A percentile compares a stretch with the other conserved stretches of the same genome.
Conservation (phyloP, 1,140 invertebrate species). For the Lutraria rhynchaena region DNA sequence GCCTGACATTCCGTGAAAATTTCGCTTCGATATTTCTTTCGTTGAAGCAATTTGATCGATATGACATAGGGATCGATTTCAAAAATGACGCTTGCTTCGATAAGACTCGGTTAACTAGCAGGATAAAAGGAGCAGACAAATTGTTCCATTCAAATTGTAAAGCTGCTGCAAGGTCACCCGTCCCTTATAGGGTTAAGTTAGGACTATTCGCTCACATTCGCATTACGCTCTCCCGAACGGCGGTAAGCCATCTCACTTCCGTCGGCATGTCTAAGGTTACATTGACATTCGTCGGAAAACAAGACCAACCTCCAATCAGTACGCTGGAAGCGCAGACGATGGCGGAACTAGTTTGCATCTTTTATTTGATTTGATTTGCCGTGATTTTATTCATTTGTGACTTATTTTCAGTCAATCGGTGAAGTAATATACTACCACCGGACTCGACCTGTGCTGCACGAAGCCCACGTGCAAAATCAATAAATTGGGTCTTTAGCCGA, state of each 20-base stretch:
- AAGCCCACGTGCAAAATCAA: constrained; percentile 4
- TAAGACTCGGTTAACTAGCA: too few species aligned
- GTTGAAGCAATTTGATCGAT: too few species aligned
- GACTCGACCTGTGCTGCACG: too few species aligned
- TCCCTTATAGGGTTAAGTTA: neutral
- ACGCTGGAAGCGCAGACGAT: neutral
- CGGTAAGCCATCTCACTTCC: too few species aligned
- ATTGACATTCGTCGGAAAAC: neutral
- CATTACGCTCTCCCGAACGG: neutral
- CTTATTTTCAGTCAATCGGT: neutral
- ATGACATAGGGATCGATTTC: too few species aligned
- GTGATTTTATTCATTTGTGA: constrained; percentile 2
- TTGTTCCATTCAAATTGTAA: constrained; percentile 14
- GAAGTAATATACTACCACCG: neutral
- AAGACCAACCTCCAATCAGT: too few species aligned
- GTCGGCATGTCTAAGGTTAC: constrained; percentile 3
- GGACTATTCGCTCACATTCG: constrained; percentile 2
- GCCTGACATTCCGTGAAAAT: too few species aligned
- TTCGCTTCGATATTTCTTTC: too few species aligned
- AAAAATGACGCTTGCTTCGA: too few species aligned
- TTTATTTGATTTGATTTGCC: constrained; percentile 2
- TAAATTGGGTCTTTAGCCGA: neutral
- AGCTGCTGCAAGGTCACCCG: constrained; percentile 6
- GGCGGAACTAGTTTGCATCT: neutral
- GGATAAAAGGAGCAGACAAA: constrained; percentile 8